Base-by-base conservation (phyloP, 2,797 vertebrate species). In the Phalanger gymnotis region DNA sequence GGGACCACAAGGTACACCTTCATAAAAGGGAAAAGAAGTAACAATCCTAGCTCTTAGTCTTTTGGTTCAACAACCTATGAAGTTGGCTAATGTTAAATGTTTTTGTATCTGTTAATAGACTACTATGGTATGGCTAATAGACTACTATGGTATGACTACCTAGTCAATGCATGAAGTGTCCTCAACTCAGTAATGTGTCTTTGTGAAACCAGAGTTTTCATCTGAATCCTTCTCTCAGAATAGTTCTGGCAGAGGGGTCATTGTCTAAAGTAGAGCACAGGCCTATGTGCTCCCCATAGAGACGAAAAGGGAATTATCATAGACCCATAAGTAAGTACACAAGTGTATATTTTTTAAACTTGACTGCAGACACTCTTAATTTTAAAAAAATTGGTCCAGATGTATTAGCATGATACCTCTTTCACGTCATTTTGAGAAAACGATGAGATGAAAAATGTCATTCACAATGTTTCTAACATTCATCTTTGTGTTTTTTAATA, bases 401-500 rank as follows among this genome's bases (percentile, higher is more conserved):
- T 91, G 73, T 2, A 34, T 87, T 16, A 96, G 58, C 73, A 89
- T n/a, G 56, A 92, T 10, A 92, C 4, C 47, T 5, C 28, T 95
- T 92, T 90, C 40, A 91, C 16, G 40, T 54, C 94, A 14, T 95
- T 90, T 92, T n/a, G 81, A 92, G 66, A 96, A 54, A 94, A 92
- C 28, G 93, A 9, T 51, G 90, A 96, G 94, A 94, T 58, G 66
- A 87, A 94, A 96, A 94, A 94, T 28, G 22, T 55, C 5, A 52
- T 57, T 47, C 66, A 81, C n/a, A 40, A 31, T 25, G 19, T 47
- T 81, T 81, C 7, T 81, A 47, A 40, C 25, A 81, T 25, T 40
- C n/a, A 10, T 81, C n/a, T 81, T 92, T 94, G 73, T 52, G 47
- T 89, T 93, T 54, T 96, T 94, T 52, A 57, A 92, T 96, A 97